Base-by-base conservation (phyloP, 2,113 vertebrate genomes). In the Nycticorax nycticorax region DNA sequence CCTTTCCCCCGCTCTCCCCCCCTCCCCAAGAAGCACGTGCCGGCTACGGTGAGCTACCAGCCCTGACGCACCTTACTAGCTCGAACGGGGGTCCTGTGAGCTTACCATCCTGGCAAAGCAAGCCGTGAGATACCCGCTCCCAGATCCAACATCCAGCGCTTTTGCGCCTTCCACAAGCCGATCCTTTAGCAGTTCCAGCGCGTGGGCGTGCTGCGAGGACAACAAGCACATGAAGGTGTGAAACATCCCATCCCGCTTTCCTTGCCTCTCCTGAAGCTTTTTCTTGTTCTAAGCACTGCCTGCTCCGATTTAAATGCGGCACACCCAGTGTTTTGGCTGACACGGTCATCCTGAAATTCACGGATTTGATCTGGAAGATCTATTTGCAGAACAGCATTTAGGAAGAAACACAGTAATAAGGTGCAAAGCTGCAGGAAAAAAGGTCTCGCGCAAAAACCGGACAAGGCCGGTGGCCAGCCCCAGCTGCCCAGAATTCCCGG, bases 41-140 rank as follows among this genome's bases (percentile, higher is more conserved):
- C 47, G 43, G 32, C 48, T 33, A 6, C 2, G 6, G 14, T 47
- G 32, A 59, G 62, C 16, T 35, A 15, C 43, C 4, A 6, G 2
- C 15, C 35, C 26, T 7, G 12, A 45, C 7, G 45, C 21, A 9
- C 52, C 47, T 22, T 4, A 14, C 8, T 3, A 59, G 20, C 14
- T 30, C 8, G 41, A 32, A 32, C 6, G 0, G 2, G 13, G 17
- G 43, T 10, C 10, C 53, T 0, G 1, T 4, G 48, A 91, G 78
- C 98, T 97, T 85, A 99, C 99, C 99, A 99, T 99, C 95, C 99
- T 98, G 81, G 99, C 99, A 74, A 99, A 99, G 97, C 99, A 99
- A 8, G 98, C 98, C 0, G 99, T 99, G 52, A 99, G 99, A 85
- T 99, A 99, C 35, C 99, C 99, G 14, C 99, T 99, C 45, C 99